These are phyloP conservation scores for Panagrolaimus sp. DNA, from an alignment of 1,140 invertebrate genomes.

Conservation along the genomic window DNA sequence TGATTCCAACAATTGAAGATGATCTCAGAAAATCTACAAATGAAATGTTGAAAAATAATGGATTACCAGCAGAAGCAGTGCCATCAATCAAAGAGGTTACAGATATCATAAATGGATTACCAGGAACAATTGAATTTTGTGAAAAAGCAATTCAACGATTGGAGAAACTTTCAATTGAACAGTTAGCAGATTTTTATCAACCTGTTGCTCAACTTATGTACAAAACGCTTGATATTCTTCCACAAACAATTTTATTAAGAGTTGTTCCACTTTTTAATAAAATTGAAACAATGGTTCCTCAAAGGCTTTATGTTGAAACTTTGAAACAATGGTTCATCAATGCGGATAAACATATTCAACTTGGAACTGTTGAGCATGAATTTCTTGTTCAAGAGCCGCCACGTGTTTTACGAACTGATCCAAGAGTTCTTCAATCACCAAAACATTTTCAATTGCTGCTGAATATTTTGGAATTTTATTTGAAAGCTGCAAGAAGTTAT, in stretches of 20 bases:
- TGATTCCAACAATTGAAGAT: background rate
- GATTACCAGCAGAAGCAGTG: background rate
- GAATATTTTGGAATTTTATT: conserved; percentile 4
- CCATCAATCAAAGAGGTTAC: background rate
- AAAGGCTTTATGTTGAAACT: background rate
- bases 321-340: conserved; percentile 1
- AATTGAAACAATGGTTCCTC: background rate
- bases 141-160: background rate
- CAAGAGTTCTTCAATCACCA: background rate
- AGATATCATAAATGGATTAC: no score
- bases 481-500: background rate
- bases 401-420: background rate
- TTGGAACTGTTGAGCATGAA: background rate
- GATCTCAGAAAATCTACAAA: background rate
- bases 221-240: background rate
- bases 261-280: no score
- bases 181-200: background rate
- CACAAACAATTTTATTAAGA: no score
- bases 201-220: background rate
- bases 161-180: background rate
- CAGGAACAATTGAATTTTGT: background rate
- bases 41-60: background rate
- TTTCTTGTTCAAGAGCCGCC: background rate
- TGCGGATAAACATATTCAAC: background rate
- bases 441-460: background rate